These are phyloP conservation scores for Cecropterus lyciades DNA, from an alignment of 1,140 invertebrate genomes.

Conservation along the genomic window DNA sequence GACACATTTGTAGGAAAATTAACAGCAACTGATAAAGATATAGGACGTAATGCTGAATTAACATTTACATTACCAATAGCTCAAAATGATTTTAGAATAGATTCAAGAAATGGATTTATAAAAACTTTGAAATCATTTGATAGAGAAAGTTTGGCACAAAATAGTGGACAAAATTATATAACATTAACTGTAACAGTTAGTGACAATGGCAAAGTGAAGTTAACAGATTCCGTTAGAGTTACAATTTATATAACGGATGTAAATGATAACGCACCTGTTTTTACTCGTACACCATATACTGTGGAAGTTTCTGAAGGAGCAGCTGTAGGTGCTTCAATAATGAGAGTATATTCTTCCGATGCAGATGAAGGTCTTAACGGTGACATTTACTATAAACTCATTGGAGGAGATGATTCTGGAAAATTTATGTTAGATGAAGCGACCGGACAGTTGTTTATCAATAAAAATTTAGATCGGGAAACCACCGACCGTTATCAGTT, in stretches of 20 bases:
- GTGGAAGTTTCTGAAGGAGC: conserved; percentile 94
- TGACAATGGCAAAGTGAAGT: conserved; percentile 93
- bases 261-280: conserved; percentile 96
- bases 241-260: conserved; percentile 95
- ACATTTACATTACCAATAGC: conserved; percentile 92
- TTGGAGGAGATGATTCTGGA: conserved; percentile 91
- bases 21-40: conserved; percentile 94
- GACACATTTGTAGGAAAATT: conserved; percentile 96
- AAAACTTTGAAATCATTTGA: conserved; percentile 94
- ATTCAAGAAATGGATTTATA: conserved; percentile 96
- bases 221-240: conserved; percentile 95
- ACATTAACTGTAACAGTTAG: conserved; percentile 93
- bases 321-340: conserved; percentile 90
- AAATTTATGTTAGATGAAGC: conserved; percentile 93
- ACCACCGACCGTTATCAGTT: conserved; percentile 91
- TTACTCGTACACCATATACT: conserved; percentile 92
- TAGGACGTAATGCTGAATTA: conserved; percentile 95
- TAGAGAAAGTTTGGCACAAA: conserved; percentile 91
- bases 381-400: conserved; percentile 93
- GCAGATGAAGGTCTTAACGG: conserved; percentile 96
- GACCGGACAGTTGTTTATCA: conserved; percentile 93
- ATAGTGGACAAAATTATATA: conserved; percentile 91
- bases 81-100: conserved; percentile 94
- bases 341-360: conserved; percentile 94
- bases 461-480: conserved; percentile 93